Evolutionary conservation across 2,888 invertebrate species (phyloP).

Genomic region (Folsomia manolachei): DNA sequence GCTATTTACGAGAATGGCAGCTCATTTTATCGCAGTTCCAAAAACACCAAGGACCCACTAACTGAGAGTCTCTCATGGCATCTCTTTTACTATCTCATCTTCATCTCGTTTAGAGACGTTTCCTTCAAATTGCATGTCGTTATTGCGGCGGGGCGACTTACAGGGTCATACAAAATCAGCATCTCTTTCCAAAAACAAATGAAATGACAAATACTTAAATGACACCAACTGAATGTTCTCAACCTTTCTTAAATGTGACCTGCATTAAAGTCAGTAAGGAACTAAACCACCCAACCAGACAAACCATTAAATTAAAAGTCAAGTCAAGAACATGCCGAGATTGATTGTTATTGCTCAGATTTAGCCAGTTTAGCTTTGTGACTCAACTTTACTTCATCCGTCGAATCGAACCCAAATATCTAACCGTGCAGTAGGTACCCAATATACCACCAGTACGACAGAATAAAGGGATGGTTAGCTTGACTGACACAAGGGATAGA

Average conservation of each 20-base stretch:
- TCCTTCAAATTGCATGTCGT: not conserved
- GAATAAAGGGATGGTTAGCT: not conserved
- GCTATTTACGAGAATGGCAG: constrained; percentile 11
- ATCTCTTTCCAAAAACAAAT: not conserved
- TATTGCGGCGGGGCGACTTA: not conserved
- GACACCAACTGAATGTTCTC: too few species aligned
- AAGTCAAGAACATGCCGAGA: not conserved
- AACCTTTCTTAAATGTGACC: not conserved
- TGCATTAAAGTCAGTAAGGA: not conserved
- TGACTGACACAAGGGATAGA: too few species aligned
- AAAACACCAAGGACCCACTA: not conserved
- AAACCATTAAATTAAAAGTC: not conserved
- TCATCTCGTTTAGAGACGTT: too few species aligned
- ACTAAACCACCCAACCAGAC: constrained; percentile 5
- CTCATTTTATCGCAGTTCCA: not conserved
- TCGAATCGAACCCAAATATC: not conserved
- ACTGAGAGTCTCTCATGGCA: constrained; percentile 2
- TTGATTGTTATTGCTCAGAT: constrained; percentile 4
- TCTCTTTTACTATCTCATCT: not conserved
- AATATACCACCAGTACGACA: not conserved
- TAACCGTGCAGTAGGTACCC: not conserved
- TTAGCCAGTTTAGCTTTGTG: not conserved
- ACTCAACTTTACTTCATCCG: not conserved
- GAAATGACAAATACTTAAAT: not conserved
- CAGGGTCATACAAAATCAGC: not conserved